Conservation (phyloP, 2,113 vertebrate species). For the Gallinago undulata region DNA sequence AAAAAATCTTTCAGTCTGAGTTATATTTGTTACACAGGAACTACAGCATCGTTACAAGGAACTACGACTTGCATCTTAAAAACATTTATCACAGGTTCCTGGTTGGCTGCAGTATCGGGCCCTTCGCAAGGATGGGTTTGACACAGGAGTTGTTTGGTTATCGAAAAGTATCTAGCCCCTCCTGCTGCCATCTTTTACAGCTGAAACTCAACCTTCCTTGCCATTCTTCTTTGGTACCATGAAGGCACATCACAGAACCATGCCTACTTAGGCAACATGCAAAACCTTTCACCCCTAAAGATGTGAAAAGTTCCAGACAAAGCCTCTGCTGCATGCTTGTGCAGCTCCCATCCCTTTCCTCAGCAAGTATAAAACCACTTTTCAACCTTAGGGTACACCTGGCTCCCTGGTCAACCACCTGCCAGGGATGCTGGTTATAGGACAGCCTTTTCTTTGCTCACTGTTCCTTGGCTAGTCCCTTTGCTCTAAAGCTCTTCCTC, state of each 20-base stretch:
- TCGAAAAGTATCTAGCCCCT: not conserved
- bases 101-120: not conserved
- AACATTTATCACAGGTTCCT: not conserved
- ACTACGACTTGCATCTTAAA: not conserved
- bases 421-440: fast-evolving
- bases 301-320: not conserved
- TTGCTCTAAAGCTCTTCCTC: not conserved
- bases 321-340: not conserved
- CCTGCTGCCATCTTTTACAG: not conserved
- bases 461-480: not conserved
- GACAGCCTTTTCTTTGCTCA: not conserved
- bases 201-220: not conserved
- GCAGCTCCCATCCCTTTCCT: not conserved
- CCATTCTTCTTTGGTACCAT: not conserved
- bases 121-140: not conserved
- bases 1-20: not conserved
- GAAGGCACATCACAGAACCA: not conserved
- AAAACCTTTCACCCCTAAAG: not conserved
- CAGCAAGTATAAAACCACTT: not conserved
- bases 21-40: not conserved
- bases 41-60: not conserved
- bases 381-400: not conserved
- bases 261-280: not conserved
- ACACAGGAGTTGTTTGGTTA: not conserved
- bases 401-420: not conserved